Evolutionary conservation across 2,797 vertebrate species (phyloP).

Genomic region (Xenopus petersii): DNA sequence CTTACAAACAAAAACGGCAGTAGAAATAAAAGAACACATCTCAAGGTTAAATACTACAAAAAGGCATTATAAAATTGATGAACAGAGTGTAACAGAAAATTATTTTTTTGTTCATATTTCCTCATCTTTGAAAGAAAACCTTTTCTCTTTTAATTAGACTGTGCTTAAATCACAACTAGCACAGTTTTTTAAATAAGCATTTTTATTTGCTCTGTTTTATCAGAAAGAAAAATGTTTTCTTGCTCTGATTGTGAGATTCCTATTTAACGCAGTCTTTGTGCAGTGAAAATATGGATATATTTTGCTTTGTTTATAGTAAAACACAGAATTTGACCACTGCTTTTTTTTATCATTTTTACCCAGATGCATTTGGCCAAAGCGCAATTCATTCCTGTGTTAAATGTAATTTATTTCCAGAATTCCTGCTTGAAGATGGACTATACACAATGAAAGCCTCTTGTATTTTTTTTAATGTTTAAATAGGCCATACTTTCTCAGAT

Average conservation of each 20-base stretch:
- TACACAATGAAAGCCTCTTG: neutral
- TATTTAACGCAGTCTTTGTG: neutral
- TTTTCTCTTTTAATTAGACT: neutral
- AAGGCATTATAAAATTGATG: neutral
- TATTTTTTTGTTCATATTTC: neutral
- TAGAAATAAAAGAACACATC: conserved; percentile 61
- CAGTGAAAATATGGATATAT: neutral
- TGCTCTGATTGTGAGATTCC: too few relatives aligned
- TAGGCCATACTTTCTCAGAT: neutral
- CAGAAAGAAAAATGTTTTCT: too few relatives aligned
- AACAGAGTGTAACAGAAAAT: neutral
- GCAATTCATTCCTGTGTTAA: neutral
- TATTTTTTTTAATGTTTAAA: neutral
- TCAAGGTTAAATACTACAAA: conserved; percentile 72
- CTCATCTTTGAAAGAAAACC: neutral
- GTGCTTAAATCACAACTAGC: neutral
- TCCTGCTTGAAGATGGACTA: too few relatives aligned
- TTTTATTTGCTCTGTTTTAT: neutral
- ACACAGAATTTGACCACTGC: too few relatives aligned
- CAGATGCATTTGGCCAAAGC: neutral
- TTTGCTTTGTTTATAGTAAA: neutral
- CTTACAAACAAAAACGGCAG: conserved; percentile 61
- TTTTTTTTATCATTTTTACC: neutral
- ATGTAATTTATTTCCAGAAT: neutral
- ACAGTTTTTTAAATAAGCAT: neutral